Base-by-base conservation (phyloP, 2,113 vertebrate genomes). In the Nasalis larvatus region DNA sequence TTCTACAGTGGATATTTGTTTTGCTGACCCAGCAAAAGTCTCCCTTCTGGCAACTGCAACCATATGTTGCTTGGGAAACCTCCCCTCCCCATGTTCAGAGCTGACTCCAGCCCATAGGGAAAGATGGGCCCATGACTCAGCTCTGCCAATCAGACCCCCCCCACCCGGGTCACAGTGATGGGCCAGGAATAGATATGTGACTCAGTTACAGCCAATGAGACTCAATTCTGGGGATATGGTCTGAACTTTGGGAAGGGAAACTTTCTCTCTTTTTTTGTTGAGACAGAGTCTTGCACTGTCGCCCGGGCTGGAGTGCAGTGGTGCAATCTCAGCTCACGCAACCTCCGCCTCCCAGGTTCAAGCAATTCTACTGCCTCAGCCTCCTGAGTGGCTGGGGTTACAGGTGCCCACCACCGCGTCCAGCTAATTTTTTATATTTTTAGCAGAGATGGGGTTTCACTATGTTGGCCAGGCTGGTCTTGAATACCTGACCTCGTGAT, bases 1-100 rank as follows among this genome's bases (percentile, higher is more conserved):
- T 86, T 40, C 60, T 37, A 35, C 54, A 80, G 40, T 66, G 89
- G 58, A 30, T 73, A 42, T 83, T 74, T 49, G 40, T 90, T 95
- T 94, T 96, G 96, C 92, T 69, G 54, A 74, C 40, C 47, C 47
- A 84, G 81, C 86, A 92, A 68, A 37, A 80, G 71, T 78, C 18
- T 86, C 27, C 35, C 54, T 81, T 73, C 42, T 56, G 42, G 66
- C 21, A 54, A 35, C 25, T 30, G 54, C 21, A 52, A 20, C 45
- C 40, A 21, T 30, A 21, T 25, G 6, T 49, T 40, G 45, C 21
- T 60, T 68, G 21, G 71, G 60, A 20, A 69, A 58, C 47, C 1
- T 80, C 45, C 45, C 49, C 66, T 91, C 1, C 49, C n/a, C 2
- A 0, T 30, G 8, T 11, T 35, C 16, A 3, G 20, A 23, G 58